phyloP scores from a whole-genome alignment of 1,140 invertebrate species.

The Drosophila nigromelanica region DNA sequence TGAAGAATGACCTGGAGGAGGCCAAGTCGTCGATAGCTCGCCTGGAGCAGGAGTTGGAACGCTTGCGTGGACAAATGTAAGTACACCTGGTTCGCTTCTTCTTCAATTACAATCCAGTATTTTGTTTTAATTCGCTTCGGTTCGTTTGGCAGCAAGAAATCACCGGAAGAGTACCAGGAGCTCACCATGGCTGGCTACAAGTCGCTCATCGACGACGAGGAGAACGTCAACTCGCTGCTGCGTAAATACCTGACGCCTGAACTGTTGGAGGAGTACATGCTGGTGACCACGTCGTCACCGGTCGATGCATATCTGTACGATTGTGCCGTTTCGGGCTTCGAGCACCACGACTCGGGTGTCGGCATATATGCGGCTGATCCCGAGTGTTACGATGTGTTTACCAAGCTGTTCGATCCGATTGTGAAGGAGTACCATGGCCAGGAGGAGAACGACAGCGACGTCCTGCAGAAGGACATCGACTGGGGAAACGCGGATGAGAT shows the following conservation, averaged over 20 bases:
- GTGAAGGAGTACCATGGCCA: conserved; percentile 91
- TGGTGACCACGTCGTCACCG: conserved; percentile 86
- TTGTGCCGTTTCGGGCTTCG: conserved; percentile 88
- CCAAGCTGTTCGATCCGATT: conserved; percentile 89
- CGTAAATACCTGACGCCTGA: conserved; percentile 89
- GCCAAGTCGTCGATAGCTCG: conserved; percentile 63
- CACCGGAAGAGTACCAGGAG: conserved; percentile 75
- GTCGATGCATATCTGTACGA: conserved; percentile 85
- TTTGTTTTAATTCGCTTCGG: not conserved
- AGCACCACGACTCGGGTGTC: conserved; percentile 87
- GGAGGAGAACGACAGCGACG: conserved; percentile 86
- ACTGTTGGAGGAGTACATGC: conserved; percentile 88
- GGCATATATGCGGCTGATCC: conserved; percentile 91
- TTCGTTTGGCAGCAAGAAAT: conserved; percentile 73
- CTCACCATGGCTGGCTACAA: conserved; percentile 86
- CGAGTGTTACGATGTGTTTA: conserved; percentile 89
- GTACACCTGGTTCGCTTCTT: not conserved
- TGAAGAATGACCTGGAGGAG: conserved; percentile 78
- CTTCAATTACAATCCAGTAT: not conserved
- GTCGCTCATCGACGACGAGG: conserved; percentile 86
- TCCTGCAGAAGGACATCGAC: conserved; percentile 85
- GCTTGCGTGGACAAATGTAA: conserved; percentile 73
- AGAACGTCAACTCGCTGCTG: conserved; percentile 87
- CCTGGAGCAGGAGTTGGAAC: conserved; percentile 76
- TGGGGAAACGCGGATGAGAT: conserved; percentile 89